Base-by-base conservation (phyloP, 2,113 vertebrate genomes). In the Grus americana region DNA sequence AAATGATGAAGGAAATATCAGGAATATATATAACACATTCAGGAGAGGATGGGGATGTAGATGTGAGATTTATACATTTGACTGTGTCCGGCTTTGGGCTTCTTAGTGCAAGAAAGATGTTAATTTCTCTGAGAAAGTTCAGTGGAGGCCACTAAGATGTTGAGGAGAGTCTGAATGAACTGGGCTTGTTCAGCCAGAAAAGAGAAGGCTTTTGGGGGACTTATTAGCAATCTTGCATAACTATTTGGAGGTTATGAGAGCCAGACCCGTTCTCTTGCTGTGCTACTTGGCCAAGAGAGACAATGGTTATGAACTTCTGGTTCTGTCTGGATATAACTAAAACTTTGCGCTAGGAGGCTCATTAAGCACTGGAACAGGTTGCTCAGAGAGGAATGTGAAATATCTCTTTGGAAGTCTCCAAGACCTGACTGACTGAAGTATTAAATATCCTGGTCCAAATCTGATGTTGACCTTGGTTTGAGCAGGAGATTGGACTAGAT, bases 161-260 rank as follows among this genome's bases (percentile, higher is more conserved):
- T 49, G 52, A 40, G 26, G 30, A 24, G 38, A 21, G 19, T 50
- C 29, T 85, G 70, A 57, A 46, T 30, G 29, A 74, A 32, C 40
- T 72, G 19, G 38, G n/a, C 44, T 70, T 19, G 1, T 65, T 92
- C 44, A 65, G 59, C 30, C 26, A 5, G 23, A 46, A 22, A 20
- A 67, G 57, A 22, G n/a, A 44, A 34, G 27, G 42, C 11, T 68
- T 67, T 67, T 15, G 11, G 30, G 50, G n/a, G 34, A 29, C 30
- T 29, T 38, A 9, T 1, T 44, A 38, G 71, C 18, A 13, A 5
- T 24, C 19, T 40, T 27, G 3, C 1, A 0, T 55, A 24, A 21
- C n/a, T n/a, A 19, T 23, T 49, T 49, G 27, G 24, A 55, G 15
- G 11, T 58, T 66, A 10, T 0, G 8, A 66, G 58, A 71, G 27